Percentiles rank a stretch among this genome's conserved stretches.
Evolutionary conservation across 2,888 invertebrate species (phyloP).

Genomic region (Caenorhabditis sp.): DNA sequence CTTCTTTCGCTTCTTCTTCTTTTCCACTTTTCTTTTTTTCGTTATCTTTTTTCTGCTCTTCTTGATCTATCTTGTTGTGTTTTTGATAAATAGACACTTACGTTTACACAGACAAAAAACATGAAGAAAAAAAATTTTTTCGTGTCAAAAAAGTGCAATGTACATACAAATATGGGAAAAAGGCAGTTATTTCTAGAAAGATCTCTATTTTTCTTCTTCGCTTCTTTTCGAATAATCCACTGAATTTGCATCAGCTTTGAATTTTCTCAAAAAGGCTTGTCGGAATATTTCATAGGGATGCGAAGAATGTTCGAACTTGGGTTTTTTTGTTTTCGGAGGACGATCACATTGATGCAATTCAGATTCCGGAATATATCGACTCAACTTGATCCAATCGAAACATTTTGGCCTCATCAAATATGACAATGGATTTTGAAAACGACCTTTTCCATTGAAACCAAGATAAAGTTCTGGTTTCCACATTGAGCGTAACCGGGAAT

Average conservation of each 20-base stretch:
- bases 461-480: slow-evolving; percentile 37
- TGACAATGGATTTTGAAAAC: slow-evolving; percentile 42
- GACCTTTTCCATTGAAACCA: slow-evolving; percentile 46
- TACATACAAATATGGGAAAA: background rate
- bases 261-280: background rate
- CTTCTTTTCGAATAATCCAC: background rate
- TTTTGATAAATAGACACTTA: background rate
- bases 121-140: background rate
- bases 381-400: slow-evolving; percentile 47
- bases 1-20: background rate
- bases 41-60: background rate
- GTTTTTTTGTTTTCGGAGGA: slow-evolving; percentile 4
- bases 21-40: background rate
- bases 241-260: background rate
- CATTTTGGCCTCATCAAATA: slow-evolving; percentile 32
- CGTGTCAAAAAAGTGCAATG: background rate
- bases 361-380: slow-evolving; percentile 36
- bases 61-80: slow-evolving; percentile 4
- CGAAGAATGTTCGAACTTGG: slow-evolving; percentile 4
- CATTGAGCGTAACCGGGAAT: slow-evolving; percentile 37
- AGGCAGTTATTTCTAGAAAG: background rate
- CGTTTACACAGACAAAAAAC: background rate
- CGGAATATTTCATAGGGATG: background rate
- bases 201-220: background rate
- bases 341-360: slow-evolving; percentile 28